Percentiles rank a stretch among this genome's conserved stretches.
Conservation (phyloP, 1,140 invertebrate genomes). For the Bombus polaris region DNA sequence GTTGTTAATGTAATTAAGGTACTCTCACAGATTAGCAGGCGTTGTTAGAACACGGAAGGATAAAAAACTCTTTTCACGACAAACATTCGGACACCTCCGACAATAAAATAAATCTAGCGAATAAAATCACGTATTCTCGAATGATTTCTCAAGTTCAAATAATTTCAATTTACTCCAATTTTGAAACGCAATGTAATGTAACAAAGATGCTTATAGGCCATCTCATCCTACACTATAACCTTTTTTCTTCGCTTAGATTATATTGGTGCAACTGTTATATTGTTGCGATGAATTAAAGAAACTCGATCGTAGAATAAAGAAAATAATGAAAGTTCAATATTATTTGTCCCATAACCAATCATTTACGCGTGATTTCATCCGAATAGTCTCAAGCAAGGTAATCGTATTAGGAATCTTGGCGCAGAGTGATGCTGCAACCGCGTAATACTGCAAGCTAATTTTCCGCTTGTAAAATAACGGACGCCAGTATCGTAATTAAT, state of each 20-base stretch:
- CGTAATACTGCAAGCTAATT: constrained; percentile 54
- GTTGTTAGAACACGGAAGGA: background rate
- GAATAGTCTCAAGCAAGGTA: background rate
- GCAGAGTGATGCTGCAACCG: constrained; percentile 29
- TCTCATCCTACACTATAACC: background rate
- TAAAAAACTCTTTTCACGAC: background rate
- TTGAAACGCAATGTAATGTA: background rate
- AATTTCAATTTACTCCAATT: background rate
- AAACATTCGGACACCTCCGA: background rate
- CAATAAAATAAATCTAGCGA: background rate
- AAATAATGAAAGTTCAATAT: background rate
- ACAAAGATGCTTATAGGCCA: background rate
- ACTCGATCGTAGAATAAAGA: background rate
- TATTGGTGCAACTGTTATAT: too few species aligned
- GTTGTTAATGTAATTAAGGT: background rate
- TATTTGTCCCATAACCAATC: background rate
- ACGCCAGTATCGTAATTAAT: constrained; percentile 52
- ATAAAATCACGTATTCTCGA: background rate
- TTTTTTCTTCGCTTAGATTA: background rate
- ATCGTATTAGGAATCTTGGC: constrained; percentile 49
- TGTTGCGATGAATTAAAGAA: too few species aligned
- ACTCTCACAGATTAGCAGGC: background rate
- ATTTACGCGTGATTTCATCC: background rate
- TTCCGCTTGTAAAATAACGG: constrained; percentile 50
- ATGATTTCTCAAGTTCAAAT: background rate